Conservation (phyloP, 2,113 vertebrate genomes). For the Gambusia holbrooki region DNA sequence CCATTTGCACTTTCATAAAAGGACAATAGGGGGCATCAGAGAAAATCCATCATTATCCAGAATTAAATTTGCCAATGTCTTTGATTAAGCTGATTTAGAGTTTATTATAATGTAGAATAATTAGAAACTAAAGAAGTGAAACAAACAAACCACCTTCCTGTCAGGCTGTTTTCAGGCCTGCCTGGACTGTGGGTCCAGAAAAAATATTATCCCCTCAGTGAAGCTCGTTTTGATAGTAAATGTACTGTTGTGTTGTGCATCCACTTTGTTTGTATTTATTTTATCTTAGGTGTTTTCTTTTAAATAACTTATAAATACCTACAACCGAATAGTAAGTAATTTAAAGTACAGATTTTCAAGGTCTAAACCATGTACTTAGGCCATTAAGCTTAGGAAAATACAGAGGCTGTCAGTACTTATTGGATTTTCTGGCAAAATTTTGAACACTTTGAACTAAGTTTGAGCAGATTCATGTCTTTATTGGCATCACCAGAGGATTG, state of each 20-base stretch:
- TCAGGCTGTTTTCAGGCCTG: not conserved
- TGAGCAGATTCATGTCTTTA: not conserved
- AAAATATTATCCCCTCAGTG: too few relatives aligned
- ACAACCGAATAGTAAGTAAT: not conserved
- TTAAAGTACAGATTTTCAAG: not conserved
- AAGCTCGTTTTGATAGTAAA: too few relatives aligned
- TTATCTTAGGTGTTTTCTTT: not conserved
- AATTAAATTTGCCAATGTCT: not conserved
- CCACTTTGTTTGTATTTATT: too few relatives aligned
- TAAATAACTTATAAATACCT: not conserved
- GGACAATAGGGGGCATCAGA: not conserved
- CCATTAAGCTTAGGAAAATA: too few relatives aligned
- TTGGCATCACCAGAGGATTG: constrained; percentile 6
- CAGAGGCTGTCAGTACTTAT: not conserved
- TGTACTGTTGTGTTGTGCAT: too few relatives aligned
- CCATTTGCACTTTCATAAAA: not conserved
- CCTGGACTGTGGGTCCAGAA: not conserved
- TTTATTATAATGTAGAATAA: not conserved
- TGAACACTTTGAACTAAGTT: constrained; percentile 3
- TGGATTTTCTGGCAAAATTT: not conserved
- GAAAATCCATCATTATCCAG: not conserved
- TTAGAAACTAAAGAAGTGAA: not conserved
- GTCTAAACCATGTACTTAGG: not conserved
- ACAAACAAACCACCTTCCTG: not conserved
- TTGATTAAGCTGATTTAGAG: not conserved